A percentile compares a stretch with the other conserved stretches of the same genome.
phyloP scores from a whole-genome alignment of 2,797 vertebrate species.

The Falco rusticolus region DNA sequence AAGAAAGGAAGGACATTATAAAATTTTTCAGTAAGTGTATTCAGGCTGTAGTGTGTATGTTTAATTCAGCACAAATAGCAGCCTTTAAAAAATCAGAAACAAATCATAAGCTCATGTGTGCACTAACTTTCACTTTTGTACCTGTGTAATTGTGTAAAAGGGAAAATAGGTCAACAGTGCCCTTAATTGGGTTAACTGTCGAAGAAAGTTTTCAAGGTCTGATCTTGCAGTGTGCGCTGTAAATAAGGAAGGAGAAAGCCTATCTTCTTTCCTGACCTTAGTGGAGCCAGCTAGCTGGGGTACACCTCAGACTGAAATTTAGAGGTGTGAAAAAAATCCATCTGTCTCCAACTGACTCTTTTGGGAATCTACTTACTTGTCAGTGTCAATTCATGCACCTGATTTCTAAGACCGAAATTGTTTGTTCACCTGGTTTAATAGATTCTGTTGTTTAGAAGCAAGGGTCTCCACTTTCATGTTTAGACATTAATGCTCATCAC shows the following conservation, averaged over 20 bases:
- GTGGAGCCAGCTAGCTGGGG: neutral
- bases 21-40: conserved; percentile 3
- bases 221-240: neutral
- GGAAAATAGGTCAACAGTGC: neutral
- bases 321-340: neutral
- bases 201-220: neutral
- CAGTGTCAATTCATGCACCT: neutral
- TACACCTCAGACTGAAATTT: neutral
- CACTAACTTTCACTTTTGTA: neutral
- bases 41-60: neutral
- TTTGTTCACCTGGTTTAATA: neutral
- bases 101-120: neutral
- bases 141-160: neutral
- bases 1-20: neutral
- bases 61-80: neutral
- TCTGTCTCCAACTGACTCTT: accelerated
- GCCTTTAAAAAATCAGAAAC: neutral
- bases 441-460: neutral
- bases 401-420: neutral
- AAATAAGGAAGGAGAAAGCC: neutral
- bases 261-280: neutral
- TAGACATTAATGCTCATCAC: neutral
- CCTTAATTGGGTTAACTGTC: neutral
- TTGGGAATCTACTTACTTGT: neutral
- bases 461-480: neutral